Evolutionary conservation across 1,140 invertebrate species (phyloP).

Genomic region (Neodiprion virginianus): DNA sequence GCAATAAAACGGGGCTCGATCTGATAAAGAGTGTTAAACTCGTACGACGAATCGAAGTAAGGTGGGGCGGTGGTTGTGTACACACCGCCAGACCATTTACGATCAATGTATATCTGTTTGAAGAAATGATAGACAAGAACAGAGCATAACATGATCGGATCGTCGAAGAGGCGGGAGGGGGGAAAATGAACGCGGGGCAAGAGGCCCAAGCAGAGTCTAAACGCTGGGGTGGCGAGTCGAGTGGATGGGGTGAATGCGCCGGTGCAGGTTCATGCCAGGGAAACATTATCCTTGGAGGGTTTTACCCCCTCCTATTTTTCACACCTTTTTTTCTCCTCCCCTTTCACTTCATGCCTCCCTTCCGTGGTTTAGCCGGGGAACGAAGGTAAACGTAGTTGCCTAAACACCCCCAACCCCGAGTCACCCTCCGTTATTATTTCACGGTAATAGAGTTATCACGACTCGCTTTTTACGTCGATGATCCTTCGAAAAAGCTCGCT

Average conservation of each 20-base stretch:
- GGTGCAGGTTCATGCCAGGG: neutral
- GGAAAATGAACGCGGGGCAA: slow-evolving; percentile 20
- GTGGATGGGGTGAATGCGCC: neutral
- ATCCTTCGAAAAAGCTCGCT: neutral
- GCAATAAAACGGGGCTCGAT: neutral
- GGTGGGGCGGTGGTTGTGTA: too few species aligned
- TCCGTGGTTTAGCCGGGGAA: neutral
- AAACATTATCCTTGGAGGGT: neutral
- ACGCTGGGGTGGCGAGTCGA: slow-evolving; percentile 1
- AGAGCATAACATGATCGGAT: neutral
- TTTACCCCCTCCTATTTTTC: neutral
- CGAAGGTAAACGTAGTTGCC: neutral
- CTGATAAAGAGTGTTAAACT: slow-evolving; percentile 5
- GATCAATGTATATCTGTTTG: neutral
- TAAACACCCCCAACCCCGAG: neutral
- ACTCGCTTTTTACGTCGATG: neutral
- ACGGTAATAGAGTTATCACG: neutral
- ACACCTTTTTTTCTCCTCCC: neutral
- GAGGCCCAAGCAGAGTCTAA: slow-evolving; percentile 22
- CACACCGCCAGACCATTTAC: neutral
- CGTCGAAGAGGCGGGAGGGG: neutral
- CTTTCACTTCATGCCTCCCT: neutral
- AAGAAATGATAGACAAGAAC: neutral
- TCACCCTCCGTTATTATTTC: neutral
- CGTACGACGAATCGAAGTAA: neutral